These are phyloP conservation scores for Imbricaverruca yamaguchii DNA, from an alignment of 2,888 invertebrate genomes.

Conservation along the genomic window DNA sequence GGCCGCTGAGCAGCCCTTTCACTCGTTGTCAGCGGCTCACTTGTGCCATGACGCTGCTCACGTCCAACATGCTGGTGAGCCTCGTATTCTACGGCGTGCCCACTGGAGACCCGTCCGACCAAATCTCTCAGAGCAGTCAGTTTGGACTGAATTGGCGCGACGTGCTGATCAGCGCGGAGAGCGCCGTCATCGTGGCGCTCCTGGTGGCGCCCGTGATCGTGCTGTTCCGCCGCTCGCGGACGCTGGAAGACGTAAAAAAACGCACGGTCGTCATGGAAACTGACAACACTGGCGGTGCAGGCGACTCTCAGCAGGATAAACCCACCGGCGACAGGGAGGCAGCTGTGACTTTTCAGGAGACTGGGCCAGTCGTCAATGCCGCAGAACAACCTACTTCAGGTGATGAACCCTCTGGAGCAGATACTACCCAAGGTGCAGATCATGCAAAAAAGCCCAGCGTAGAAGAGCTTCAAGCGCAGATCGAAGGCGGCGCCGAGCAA, in stretches of 20 bases:
- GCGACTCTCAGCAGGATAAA: too few relatives aligned
- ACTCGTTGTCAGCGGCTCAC: slow-evolving; percentile 45
- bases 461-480: not conserved
- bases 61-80: slow-evolving; percentile 46
- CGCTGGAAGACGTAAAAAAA: not conserved
- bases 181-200: slow-evolving; percentile 26
- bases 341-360: too few relatives aligned
- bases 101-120: slow-evolving; percentile 33
- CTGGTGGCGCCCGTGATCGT: slow-evolving; percentile 29
- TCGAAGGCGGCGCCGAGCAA: not conserved
- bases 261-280: not conserved
- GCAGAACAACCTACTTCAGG: slow-evolving; percentile 28
- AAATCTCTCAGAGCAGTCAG: not conserved
- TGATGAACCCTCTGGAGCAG: slow-evolving; percentile 27
- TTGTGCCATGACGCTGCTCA: slow-evolving; percentile 45
- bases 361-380: not conserved
- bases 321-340: too few relatives aligned
- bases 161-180: slow-evolving; percentile 24
- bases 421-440: slow-evolving; percentile 22
- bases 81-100: slow-evolving; percentile 46
- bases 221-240: slow-evolving; percentile 26
- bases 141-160: not conserved
- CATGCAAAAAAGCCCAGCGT: not conserved
- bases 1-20: slow-evolving; percentile 42
- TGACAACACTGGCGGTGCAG: not conserved